Evolutionary conservation across 2,888 invertebrate species (phyloP).

Genomic region (Sylvicola cinctus): DNA sequence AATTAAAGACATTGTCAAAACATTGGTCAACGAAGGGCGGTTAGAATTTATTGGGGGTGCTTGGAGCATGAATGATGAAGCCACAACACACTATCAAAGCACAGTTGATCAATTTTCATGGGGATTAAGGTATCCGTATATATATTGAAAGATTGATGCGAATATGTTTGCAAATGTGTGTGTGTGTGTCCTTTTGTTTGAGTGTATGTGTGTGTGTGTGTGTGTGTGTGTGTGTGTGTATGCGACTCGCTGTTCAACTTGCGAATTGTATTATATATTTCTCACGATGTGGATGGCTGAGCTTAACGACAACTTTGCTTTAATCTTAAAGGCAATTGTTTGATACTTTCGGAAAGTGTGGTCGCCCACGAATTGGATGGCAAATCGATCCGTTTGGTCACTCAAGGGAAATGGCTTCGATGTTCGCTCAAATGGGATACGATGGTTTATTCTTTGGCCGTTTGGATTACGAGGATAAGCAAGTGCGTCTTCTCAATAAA

Average conservation of each 20-base stretch:
- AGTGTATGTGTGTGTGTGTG: too few species aligned
- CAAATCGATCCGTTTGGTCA: slow-evolving; percentile 81
- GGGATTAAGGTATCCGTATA: slow-evolving; percentile 33
- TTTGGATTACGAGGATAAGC: slow-evolving; percentile 71
- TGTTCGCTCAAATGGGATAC: slow-evolving; percentile 67
- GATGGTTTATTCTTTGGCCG: slow-evolving; percentile 76
- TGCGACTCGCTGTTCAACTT: neutral
- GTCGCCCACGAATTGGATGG: slow-evolving; percentile 56
- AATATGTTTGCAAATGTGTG: neutral
- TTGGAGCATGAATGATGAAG: slow-evolving; percentile 73
- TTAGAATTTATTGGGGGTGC: slow-evolving; percentile 60
- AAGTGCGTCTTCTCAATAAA: slow-evolving; percentile 30
- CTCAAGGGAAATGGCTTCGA: slow-evolving; percentile 65
- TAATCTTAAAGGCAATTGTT: slow-evolving; percentile 31
- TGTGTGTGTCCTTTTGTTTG: neutral
- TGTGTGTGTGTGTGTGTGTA: too few species aligned
- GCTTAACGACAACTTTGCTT: neutral
- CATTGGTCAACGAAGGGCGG: slow-evolving; percentile 47
- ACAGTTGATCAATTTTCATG: slow-evolving; percentile 50
- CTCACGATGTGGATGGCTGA: too few species aligned
- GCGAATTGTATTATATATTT: too few species aligned
- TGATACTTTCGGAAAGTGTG: slow-evolving; percentile 52
- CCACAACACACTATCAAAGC: slow-evolving; percentile 44
- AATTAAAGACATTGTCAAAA: slow-evolving; percentile 36
- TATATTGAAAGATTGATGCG: slow-evolving; percentile 1